Conservation (phyloP, 2,888 invertebrate genomes). For the Drosophila anomalata region DNA sequence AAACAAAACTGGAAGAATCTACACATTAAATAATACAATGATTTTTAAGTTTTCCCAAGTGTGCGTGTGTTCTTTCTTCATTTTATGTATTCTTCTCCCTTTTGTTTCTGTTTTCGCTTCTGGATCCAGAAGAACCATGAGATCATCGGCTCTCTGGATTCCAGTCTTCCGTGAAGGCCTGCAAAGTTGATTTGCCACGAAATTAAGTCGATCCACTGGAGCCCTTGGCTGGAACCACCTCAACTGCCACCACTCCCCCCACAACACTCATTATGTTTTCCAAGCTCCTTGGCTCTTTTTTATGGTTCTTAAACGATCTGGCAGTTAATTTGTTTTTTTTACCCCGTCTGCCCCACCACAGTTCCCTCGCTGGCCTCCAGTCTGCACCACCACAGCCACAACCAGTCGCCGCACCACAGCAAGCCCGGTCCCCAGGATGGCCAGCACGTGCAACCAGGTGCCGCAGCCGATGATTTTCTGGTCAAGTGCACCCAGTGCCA, state of each 20-base stretch:
- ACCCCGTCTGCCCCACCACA: constrained; percentile 51
- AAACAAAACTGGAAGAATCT: not conserved
- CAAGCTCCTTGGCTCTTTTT: constrained; percentile 48
- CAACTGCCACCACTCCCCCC: constrained; percentile 8
- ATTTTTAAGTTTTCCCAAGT: constrained; percentile 16
- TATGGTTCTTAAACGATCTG: constrained; percentile 58
- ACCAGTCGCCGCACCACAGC: constrained; percentile 77
- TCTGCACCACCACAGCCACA: constrained; percentile 80
- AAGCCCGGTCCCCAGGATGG: constrained; percentile 66
- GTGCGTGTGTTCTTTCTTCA: constrained; percentile 54
- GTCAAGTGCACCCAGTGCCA: constrained; percentile 85
- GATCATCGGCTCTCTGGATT: constrained; percentile 78
- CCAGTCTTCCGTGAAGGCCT: constrained; percentile 72
- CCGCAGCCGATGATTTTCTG: constrained; percentile 80
- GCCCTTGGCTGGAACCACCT: constrained; percentile 7
- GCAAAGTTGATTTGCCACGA: constrained; percentile 76
- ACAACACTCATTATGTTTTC: constrained; percentile 54
- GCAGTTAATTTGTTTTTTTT: constrained; percentile 79
- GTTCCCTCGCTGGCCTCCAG: constrained; percentile 84
- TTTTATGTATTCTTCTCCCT: not conserved
- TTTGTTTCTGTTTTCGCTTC: constrained; percentile 41
- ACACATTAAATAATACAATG: not conserved
- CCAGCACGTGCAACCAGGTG: constrained; percentile 71
- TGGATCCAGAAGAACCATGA: constrained; percentile 71
- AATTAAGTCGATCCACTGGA: constrained; percentile 72